phyloP scores from a whole-genome alignment of 2,113 vertebrate genomes.

The Mesocricetus auratus region DNA sequence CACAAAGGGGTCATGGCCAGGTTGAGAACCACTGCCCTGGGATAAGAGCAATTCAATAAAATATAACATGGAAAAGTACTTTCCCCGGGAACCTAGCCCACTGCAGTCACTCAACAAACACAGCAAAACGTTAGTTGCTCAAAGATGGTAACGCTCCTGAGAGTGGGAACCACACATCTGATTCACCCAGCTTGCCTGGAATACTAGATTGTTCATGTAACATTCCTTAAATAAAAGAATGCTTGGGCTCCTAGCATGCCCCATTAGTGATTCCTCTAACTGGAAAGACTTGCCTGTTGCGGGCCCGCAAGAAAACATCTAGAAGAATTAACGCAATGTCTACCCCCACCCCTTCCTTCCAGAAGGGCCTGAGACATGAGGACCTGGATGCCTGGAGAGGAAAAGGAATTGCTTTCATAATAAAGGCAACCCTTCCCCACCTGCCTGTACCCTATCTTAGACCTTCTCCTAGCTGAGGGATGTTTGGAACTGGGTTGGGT shows the following conservation, averaged over 20 bases:
- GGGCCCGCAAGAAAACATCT: constrained; percentile 4
- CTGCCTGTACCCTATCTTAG: not conserved
- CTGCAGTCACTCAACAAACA: not conserved
- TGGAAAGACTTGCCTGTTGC: constrained; percentile 1
- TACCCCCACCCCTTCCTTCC: not conserved
- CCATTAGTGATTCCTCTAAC: not conserved
- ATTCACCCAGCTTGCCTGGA: not conserved
- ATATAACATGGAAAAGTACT: not conserved
- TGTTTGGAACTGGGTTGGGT: not conserved
- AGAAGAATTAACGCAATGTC: not conserved
- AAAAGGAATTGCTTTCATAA: not conserved
- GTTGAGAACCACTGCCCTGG: not conserved
- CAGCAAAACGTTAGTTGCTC: not conserved
- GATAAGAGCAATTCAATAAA: constrained; percentile 37
- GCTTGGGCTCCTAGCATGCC: not conserved
- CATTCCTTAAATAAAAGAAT: not conserved
- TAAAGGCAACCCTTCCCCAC: not conserved
- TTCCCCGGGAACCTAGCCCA: not conserved
- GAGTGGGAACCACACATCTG: not conserved
- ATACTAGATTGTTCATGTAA: not conserved
- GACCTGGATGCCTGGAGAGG: not conserved
- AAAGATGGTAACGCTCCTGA: not conserved
- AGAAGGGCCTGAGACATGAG: not conserved
- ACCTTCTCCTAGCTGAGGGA: not conserved
- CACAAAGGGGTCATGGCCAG: not conserved